Evolutionary conservation across 1,140 invertebrate species (phyloP).

Genomic region (Monochamus saltuarius): DNA sequence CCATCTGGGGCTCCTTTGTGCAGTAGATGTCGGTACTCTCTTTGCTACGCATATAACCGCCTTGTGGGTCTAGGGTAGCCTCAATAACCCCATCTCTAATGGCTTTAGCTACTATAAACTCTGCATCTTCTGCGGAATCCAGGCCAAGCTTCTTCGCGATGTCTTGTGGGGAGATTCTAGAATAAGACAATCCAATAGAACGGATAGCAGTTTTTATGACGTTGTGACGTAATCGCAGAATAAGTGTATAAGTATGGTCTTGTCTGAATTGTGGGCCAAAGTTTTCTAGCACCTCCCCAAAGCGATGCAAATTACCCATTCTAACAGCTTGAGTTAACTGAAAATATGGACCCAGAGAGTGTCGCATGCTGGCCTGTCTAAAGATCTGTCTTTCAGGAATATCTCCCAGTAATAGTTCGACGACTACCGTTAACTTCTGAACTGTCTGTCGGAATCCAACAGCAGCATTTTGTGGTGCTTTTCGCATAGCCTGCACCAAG

Average conservation of each 20-base stretch:
- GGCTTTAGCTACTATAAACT: conserved; percentile 99
- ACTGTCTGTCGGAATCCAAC: conserved; percentile 99
- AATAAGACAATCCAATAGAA: conserved; percentile 96
- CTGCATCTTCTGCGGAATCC: conserved; percentile 95
- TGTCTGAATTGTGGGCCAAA: conserved; percentile 82
- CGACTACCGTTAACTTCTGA: conserved; percentile 94
- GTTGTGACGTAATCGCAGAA: conserved; percentile 93
- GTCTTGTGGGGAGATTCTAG: conserved; percentile 91
- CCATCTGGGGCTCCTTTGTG: conserved; percentile 92
- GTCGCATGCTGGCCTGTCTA: conserved; percentile 81
- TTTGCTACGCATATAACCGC: conserved; percentile 95
- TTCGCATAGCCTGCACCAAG: conserved; percentile 89
- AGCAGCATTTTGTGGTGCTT: conserved; percentile 95
- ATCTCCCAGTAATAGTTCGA: conserved; percentile 94
- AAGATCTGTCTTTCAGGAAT: conserved; percentile 93
- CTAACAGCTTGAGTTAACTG: conserved; percentile 96
- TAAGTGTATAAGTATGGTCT: conserved; percentile 94
- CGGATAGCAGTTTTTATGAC: conserved; percentile 99
- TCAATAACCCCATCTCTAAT: conserved; percentile 99
- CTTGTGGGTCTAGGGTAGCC: conserved; percentile 92
- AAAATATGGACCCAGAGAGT: conserved; percentile 92
- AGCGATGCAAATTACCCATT: conserved; percentile 89
- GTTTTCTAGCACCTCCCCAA: conserved; percentile 91
- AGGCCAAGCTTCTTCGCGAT: conserved; percentile 92
- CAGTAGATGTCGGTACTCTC: conserved; percentile 97